These are phyloP conservation scores for Clarias platycephalus DNA, from an alignment of 2,797 vertebrate species.

Conservation along the genomic window DNA sequence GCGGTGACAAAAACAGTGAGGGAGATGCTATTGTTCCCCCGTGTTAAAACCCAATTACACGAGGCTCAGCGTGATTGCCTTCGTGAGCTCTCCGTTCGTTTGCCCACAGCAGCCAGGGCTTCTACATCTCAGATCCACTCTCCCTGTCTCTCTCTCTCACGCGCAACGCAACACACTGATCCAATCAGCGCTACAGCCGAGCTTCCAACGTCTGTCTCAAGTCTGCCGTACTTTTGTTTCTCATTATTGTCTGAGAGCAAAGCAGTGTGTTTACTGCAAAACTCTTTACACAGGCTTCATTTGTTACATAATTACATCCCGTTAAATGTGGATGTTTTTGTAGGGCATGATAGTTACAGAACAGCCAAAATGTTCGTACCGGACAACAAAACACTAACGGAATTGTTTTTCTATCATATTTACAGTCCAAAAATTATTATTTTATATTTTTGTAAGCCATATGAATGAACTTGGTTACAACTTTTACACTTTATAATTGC, in stretches of 20 bases:
- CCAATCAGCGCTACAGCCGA: constrained; percentile 24
- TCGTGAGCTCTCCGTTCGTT: constrained; percentile 47
- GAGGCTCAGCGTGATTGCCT: constrained; percentile 66
- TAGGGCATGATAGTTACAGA: neutral
- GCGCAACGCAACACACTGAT: constrained; percentile 25
- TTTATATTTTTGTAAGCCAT: neutral
- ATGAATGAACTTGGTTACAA: neutral
- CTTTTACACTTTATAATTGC: neutral
- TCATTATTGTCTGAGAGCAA: constrained; percentile 43
- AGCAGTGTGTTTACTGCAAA: constrained; percentile 20
- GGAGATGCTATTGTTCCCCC: constrained; percentile 75
- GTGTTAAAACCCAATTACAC: constrained; percentile 75
- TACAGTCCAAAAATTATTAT: neutral
- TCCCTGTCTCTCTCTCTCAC: constrained; percentile 6
- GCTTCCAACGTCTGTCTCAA: constrained; percentile 35
- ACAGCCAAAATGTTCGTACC: neutral
- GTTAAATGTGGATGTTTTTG: constrained; percentile 22
- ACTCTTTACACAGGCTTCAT: constrained; percentile 26
- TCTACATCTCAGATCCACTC: constrained; percentile 24
- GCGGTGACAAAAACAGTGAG: constrained; percentile 72
- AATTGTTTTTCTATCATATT: neutral
- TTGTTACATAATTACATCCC: constrained; percentile 32
- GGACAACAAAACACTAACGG: neutral
- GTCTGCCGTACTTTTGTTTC: constrained; percentile 33
- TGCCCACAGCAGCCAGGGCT: constrained; percentile 47